Conservation (phyloP, 2,113 vertebrate genomes). For the Cricetomys ansorgei region DNA sequence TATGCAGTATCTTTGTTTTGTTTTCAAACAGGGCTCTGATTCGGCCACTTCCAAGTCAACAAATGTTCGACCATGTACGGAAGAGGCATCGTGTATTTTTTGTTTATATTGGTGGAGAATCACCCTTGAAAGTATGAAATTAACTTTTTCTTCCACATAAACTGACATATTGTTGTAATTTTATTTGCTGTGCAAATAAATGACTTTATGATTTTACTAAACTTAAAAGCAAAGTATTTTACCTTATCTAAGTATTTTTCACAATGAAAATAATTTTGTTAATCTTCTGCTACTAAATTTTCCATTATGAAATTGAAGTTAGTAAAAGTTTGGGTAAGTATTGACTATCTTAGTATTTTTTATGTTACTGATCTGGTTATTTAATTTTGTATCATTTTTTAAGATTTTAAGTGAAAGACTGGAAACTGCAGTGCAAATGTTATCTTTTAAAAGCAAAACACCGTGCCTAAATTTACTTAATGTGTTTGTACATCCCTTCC, state of each 20-base stretch:
- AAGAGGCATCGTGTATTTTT: slow-evolving; percentile 96
- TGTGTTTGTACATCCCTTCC: not conserved
- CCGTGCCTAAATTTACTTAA: not conserved
- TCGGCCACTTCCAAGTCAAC: slow-evolving; percentile 95
- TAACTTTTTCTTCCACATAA: not conserved
- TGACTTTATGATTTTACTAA: not conserved
- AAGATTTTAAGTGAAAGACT: not conserved
- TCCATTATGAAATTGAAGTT: not conserved
- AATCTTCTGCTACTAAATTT: not conserved
- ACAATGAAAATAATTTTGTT: not conserved
- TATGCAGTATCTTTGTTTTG: not conserved
- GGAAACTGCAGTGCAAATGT: not conserved
- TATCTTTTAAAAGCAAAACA: not conserved
- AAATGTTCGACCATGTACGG: slow-evolving; percentile 96
- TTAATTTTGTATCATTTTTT: slow-evolving; percentile 19
- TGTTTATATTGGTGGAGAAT: slow-evolving; percentile 96
- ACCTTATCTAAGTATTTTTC: not conserved
- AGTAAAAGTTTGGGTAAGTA: not conserved
- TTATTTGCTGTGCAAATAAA: not conserved
- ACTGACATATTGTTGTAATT: not conserved
- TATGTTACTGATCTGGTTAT: not conserved
- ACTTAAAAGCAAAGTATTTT: slow-evolving; percentile 25
- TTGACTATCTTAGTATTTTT: not conserved
- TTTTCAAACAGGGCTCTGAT: slow-evolving; percentile 91
- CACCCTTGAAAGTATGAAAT: slow-evolving; percentile 94